Percentiles rank a stretch among this genome's conserved stretches.
Conservation (phyloP, 2,888 invertebrate species). For the Auanema sp. region DNA sequence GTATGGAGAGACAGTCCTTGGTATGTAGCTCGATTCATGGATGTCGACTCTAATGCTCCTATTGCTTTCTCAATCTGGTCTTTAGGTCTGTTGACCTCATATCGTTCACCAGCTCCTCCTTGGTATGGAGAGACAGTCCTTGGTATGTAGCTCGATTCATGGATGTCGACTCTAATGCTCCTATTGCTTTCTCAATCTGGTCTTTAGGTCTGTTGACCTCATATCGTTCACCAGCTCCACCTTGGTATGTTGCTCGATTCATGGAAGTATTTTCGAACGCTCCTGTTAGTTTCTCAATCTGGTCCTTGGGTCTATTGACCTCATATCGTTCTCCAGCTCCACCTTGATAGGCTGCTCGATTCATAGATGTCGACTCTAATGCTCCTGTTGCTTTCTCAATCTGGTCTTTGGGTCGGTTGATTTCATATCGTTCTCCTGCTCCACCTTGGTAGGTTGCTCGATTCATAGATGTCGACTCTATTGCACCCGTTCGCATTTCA, state of each 20-base stretch:
- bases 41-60: not conserved
- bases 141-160: not conserved
- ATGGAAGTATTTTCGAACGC: not conserved
- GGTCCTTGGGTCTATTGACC: conserved; percentile 6
- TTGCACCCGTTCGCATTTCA: not conserved
- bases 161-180: not conserved
- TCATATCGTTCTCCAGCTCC: conserved; percentile 7
- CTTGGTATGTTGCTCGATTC: conserved; percentile 6
- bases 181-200: not conserved
- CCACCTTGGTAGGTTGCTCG: not conserved
- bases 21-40: not conserved
- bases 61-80: not conserved
- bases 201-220: not conserved
- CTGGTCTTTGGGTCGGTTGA: not conserved
- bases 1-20: not conserved
- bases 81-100: not conserved
- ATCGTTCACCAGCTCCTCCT: not conserved
- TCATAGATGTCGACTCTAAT: not conserved
- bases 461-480: not conserved
- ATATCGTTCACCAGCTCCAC: conserved; percentile 1
- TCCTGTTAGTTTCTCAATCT: conserved; percentile 9
- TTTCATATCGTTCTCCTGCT: not conserved
- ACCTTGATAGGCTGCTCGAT: not conserved
- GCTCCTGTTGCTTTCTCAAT: not conserved
- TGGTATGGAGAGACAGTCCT: not conserved